Conservation (phyloP, 1,140 invertebrate species). For the Dendroctonus valens region DNA sequence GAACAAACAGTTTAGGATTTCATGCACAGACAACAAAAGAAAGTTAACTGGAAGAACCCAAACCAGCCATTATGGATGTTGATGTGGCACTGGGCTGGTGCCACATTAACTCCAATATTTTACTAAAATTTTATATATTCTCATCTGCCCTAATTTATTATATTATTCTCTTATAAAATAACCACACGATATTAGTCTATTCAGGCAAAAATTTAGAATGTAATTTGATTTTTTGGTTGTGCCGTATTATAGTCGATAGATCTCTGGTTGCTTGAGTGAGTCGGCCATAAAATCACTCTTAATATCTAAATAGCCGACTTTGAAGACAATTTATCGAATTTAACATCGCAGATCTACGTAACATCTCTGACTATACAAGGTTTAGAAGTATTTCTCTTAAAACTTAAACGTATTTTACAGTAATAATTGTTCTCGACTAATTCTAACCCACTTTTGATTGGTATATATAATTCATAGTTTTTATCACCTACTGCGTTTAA, state of each 20-base stretch:
- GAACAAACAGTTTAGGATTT: background rate
- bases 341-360: background rate
- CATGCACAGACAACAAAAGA: background rate
- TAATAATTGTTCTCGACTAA: background rate
- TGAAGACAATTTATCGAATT: no score
- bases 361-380: conserved; percentile 8
- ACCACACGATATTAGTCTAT: conserved; percentile 22
- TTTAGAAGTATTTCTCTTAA: conserved; percentile 1
- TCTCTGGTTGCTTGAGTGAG: no score
- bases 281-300: no score
- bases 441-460: conserved; percentile 3
- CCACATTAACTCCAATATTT: background rate
- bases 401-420: conserved; percentile 8
- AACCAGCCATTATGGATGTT: background rate
- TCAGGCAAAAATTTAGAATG: conserved; percentile 46
- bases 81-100: background rate
- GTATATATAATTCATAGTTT: conserved; percentile 7
- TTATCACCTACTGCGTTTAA: conserved; percentile 2
- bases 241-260: no score
- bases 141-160: conserved; percentile 11
- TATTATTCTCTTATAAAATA: conserved; percentile 29
- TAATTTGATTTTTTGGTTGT: conserved; percentile 29
- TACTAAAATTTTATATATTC: conserved; percentile 17
- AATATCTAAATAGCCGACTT: no score
- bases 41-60: background rate